Evolutionary conservation across 2,113 vertebrate species (phyloP).

Genomic region (Myrmophylax atrothorax): DNA sequence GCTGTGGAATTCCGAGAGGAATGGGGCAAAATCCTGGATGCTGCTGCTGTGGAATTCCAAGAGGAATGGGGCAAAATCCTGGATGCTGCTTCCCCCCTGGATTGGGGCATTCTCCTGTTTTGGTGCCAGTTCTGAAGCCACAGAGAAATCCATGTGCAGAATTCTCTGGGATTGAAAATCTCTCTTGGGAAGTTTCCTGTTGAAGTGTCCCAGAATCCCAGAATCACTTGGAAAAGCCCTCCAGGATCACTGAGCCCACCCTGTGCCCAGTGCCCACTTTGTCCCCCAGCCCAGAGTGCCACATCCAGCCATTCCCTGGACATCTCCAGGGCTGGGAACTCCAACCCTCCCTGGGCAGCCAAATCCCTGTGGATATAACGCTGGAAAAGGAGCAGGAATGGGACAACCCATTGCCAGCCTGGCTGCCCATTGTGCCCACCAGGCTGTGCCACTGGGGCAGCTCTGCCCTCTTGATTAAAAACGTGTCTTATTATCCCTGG

Average conservation of each 20-base stretch:
- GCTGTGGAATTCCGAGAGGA: fast-evolving
- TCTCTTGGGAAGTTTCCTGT: background rate
- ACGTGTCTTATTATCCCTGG: fast-evolving
- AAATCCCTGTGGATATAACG: too few relatives aligned
- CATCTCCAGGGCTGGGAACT: background rate
- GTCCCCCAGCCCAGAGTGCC: background rate
- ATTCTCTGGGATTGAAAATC: background rate
- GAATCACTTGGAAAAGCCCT: background rate
- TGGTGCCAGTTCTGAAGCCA: background rate
- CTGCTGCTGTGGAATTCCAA: background rate
- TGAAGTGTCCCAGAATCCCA: background rate
- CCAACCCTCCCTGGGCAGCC: background rate
- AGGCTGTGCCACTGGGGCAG: background rate
- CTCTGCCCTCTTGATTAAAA: background rate
- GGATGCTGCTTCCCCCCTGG: background rate
- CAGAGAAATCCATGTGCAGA: background rate
- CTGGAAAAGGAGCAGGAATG: background rate
- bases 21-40: too few relatives aligned
- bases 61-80: background rate
- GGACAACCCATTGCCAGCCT: background rate
- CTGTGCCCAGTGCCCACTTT: background rate
- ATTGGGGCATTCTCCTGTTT: background rate
- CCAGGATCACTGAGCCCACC: background rate
- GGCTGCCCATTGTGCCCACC: fast-evolving
- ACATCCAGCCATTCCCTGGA: background rate